Conservation (phyloP, 2,797 vertebrate genomes). For the Schizopygopsis malacanthus region DNA sequence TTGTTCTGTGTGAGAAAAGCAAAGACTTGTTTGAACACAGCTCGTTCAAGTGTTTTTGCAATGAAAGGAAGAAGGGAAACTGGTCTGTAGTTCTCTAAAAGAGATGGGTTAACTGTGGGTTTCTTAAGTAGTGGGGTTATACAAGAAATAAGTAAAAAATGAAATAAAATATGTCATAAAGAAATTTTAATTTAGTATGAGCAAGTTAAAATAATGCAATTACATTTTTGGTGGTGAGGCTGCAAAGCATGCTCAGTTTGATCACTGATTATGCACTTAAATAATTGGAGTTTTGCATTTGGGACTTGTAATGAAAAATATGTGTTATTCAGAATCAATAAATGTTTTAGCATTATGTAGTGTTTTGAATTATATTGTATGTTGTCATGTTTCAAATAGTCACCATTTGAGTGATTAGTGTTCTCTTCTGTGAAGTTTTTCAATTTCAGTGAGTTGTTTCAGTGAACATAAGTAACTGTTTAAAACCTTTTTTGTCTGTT, state of each 20-base stretch:
- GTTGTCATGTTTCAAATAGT: neutral
- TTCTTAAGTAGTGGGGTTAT: no score
- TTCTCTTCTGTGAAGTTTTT: neutral
- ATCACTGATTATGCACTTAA: no score
- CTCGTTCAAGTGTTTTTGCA: no score
- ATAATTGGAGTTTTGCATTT: neutral
- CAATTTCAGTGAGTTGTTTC: neutral
- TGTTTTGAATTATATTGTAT: neutral
- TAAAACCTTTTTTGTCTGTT: neutral
- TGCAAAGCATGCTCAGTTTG: neutral
- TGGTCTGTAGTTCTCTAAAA: no score
- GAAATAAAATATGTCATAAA: no score
- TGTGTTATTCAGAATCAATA: neutral
- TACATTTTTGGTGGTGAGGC: neutral
- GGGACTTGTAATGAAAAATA: neutral
- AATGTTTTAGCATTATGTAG: neutral
- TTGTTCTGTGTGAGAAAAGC: no score
- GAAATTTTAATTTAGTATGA: neutral
- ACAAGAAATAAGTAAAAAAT: no score
- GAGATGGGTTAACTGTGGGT: no score
- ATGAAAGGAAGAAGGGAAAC: no score
- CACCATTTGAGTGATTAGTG: neutral
- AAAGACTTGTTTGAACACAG: no score
- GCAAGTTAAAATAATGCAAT: neutral
- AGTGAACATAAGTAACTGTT: neutral